Conservation (phyloP, 2,888 invertebrate species). For the Noctuana brunneofusca region DNA sequence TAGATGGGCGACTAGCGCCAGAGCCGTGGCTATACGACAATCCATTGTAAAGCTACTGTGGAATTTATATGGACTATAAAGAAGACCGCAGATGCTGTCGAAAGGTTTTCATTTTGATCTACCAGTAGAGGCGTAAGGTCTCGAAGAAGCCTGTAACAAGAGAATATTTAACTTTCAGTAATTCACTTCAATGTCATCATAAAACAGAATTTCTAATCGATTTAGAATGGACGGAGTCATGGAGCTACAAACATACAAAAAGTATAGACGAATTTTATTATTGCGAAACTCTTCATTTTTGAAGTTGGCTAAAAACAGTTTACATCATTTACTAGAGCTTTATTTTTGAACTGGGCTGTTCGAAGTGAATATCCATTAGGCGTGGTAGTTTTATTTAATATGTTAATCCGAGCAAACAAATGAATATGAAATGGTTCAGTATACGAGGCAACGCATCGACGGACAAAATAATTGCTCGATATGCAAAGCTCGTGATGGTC, state of each 20-base stretch:
- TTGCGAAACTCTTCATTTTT: no score
- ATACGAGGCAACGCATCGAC: slow-evolving; percentile 45
- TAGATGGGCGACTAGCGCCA: slow-evolving; percentile 63
- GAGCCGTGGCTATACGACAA: slow-evolving; percentile 54
- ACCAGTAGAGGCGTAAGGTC: slow-evolving; percentile 41
- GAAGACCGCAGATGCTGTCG: slow-evolving; percentile 41
- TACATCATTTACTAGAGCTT: background rate
- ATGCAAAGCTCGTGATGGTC: slow-evolving; percentile 54
- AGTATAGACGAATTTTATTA: no score
- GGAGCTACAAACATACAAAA: no score
- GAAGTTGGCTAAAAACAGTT: no score
- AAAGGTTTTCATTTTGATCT: slow-evolving; percentile 50
- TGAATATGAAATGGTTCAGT: slow-evolving; percentile 30
- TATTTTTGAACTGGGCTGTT: background rate
- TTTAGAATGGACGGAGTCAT: no score
- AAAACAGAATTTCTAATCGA: no score
- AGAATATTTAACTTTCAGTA: background rate
- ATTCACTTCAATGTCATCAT: background rate
- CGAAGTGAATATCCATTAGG: slow-evolving; percentile 4
- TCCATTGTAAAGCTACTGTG: slow-evolving; percentile 53
- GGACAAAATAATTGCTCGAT: slow-evolving; percentile 68
- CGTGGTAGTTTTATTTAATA: slow-evolving; percentile 20
- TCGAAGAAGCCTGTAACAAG: slow-evolving; percentile 51
- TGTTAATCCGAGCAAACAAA: slow-evolving; percentile 31
- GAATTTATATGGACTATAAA: slow-evolving; percentile 44